Evolutionary conservation across 2,113 vertebrate genomes (phyloP).

Genomic region (Calcarius ornatus): DNA sequence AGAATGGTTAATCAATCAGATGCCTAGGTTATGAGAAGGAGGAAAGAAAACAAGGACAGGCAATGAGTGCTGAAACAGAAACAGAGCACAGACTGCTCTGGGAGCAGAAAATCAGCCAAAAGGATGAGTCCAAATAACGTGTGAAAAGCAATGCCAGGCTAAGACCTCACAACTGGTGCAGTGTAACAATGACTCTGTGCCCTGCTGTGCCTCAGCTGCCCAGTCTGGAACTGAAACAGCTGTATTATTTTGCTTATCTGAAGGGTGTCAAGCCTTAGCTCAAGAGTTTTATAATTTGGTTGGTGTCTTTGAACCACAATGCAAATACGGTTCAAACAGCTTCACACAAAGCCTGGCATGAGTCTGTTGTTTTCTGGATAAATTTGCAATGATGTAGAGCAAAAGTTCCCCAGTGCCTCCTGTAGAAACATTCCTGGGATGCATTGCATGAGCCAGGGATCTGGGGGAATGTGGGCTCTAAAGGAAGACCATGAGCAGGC

Average conservation of each 20-base stretch:
- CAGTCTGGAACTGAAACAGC: not conserved
- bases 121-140: not conserved
- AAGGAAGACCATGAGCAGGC: not conserved
- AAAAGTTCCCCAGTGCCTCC: not conserved
- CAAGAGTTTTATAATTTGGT: not conserved
- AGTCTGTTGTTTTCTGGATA: not conserved
- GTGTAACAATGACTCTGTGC: not conserved
- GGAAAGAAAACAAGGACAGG: not conserved
- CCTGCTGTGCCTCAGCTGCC: not conserved
- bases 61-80: not conserved
- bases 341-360: not conserved
- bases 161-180: not conserved
- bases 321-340: not conserved
- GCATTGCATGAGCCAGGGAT: not conserved
- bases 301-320: not conserved
- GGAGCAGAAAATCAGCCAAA: not conserved
- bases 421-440: not conserved
- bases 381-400: not conserved
- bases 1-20: conserved; percentile 8
- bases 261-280: not conserved
- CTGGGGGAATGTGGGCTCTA: not conserved
- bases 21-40: not conserved
- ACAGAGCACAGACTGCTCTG: not conserved
- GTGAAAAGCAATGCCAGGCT: not conserved
- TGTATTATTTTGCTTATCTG: not conserved